phyloP scores from a whole-genome alignment of 2,797 vertebrate species.

The Tokudaia tokunoshimensis region DNA sequence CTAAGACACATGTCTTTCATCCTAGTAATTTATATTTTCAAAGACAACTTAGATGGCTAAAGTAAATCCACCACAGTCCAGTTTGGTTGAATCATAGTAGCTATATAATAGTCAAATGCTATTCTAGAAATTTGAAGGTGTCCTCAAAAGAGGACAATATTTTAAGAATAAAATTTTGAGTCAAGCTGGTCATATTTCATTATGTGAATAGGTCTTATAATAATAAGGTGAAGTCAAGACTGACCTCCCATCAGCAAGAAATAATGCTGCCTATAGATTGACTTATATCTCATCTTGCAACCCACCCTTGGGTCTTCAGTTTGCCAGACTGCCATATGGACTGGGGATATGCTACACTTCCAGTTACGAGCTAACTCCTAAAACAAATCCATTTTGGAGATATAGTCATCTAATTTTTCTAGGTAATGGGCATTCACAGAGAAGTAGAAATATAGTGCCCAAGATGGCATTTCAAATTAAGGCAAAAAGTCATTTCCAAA shows the following conservation, averaged over 20 bases:
- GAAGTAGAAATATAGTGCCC: conserved; percentile 1
- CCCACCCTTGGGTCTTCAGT: not conserved
- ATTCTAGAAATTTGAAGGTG: not conserved
- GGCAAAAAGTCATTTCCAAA: not conserved
- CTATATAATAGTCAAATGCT: not conserved
- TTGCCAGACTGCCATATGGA: not conserved
- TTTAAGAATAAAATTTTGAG: not conserved
- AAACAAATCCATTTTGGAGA: conserved; percentile 4
- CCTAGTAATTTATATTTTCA: not conserved
- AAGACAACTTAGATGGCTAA: not conserved
- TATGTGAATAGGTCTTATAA: not conserved
- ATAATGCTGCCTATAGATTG: not conserved
- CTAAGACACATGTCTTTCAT: not conserved
- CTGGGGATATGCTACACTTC: not conserved
- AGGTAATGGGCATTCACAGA: not conserved
- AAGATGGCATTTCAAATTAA: not conserved
- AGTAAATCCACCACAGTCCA: not conserved
- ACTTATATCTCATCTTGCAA: not conserved
- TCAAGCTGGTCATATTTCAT: not conserved
- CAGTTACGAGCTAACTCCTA: not conserved
- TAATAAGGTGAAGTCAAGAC: not conserved
- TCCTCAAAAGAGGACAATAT: not conserved
- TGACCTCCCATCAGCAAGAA: not conserved
- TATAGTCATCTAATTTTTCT: not conserved
- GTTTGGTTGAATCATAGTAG: not conserved